Evolutionary conservation across 2,797 vertebrate species (phyloP), one percentile per base, ranked within the genome.

Genomic region (Hephaestus fuliginosus): DNA sequence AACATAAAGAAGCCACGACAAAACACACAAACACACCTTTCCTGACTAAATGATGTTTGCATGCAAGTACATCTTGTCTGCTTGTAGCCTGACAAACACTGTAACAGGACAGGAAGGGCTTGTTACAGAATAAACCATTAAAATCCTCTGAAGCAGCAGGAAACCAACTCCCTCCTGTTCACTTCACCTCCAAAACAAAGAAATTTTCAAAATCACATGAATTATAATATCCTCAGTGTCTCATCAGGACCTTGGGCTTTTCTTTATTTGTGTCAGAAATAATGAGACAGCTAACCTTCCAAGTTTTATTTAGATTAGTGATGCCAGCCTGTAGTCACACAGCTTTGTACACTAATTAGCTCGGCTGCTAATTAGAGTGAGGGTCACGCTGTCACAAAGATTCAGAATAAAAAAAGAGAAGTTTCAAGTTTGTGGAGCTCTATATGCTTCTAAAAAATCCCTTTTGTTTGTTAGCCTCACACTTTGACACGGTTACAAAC

Each of bases 201-300:
- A 33, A 1, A 33, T 28, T 44, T n/a, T 8, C 18, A 58, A 44
- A 56, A 67, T 17, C 10, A 8, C n/a, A 30, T 30, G 1, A 2
- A 1, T 44, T 20, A 46, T 8, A 30, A 57, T 9, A 44, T 70
- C 15, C 4, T 17, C 15, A 46, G 1, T 39, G 36, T 41, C 30
- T 65, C 25, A 44, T 1, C 30, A 3, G 51, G 22, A 17, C 48
- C 36, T 28, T 3, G 2, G 44, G 57, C 20, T 15, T 25, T 52
- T 64, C 44, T 67, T 61, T 25, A 33, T 46, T 66, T 60, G 48
- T 55, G 41, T 22, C 48, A 46, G 44, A 57, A 67, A 62, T 33
- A 62, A 66, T 41, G 53, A 56, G 0, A 30, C 1, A 0, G 43
- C n/a, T 56, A 44, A 68, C 57, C 56, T 39, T 53, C 41, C 10